Conservation (phyloP, 2,888 invertebrate genomes). For the Sisyra nigra region DNA sequence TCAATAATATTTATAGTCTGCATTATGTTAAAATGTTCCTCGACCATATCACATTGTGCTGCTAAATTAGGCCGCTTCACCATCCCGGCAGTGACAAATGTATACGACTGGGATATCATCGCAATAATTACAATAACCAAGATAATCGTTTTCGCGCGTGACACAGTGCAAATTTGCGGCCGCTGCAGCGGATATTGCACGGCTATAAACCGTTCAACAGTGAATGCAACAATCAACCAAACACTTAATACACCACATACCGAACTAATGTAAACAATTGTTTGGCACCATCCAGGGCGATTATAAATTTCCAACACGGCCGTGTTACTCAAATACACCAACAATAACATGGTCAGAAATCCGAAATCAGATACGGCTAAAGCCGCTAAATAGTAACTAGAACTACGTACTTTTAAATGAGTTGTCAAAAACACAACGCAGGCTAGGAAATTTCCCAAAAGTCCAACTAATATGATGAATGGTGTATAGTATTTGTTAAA, state of each 20-base stretch:
- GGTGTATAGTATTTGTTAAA: conserved; percentile 42
- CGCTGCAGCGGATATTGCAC: conserved; percentile 43
- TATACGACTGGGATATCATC: conserved; percentile 25
- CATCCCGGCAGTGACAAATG: conserved; percentile 29
- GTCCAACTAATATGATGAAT: conserved; percentile 36
- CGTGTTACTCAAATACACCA: conserved; percentile 35
- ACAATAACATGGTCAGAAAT: conserved; percentile 34
- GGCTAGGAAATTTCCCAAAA: conserved; percentile 41
- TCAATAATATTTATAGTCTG: conserved; percentile 40
- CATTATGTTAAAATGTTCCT: conserved; percentile 33
- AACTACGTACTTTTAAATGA: conserved; percentile 40
- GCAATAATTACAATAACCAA: conserved; percentile 27
- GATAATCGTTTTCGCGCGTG: conserved; percentile 38
- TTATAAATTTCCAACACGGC: conserved; percentile 32
- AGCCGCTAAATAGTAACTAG: conserved; percentile 45
- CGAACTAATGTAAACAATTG: conserved; percentile 32
- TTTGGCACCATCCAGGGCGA: conserved; percentile 37
- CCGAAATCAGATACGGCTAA: conserved; percentile 42
- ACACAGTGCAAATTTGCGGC: conserved; percentile 41
- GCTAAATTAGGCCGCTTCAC: conserved; percentile 11
- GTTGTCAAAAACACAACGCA: conserved; percentile 42
- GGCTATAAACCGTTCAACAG: conserved; percentile 50
- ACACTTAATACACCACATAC: conserved; percentile 46
- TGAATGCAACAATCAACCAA: conserved; percentile 53
- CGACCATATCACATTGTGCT: conserved; percentile 32